Evolutionary conservation across 2,113 vertebrate genomes (phyloP).

Genomic region (Turnix velox): DNA sequence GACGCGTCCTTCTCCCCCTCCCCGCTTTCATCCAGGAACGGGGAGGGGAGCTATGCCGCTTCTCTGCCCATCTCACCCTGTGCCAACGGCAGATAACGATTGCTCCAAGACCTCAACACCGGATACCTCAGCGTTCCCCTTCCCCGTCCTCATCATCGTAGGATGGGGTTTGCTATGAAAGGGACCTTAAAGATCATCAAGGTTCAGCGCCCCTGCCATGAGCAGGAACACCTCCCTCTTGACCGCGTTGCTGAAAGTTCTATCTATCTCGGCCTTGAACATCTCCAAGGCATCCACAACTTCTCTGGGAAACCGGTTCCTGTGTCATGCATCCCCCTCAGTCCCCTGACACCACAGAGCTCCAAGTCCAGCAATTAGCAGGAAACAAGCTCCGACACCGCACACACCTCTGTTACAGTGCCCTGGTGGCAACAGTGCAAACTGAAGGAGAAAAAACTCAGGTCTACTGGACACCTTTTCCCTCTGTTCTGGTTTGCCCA

Average conservation of each 20-base stretch:
- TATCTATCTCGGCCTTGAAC: too few relatives aligned
- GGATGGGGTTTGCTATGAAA: too few relatives aligned
- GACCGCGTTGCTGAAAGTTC: too few relatives aligned
- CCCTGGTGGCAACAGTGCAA: not conserved
- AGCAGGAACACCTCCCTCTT: too few relatives aligned
- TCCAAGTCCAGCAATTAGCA: not conserved
- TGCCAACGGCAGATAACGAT: not conserved
- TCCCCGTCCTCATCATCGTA: too few relatives aligned
- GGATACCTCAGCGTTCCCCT: accelerated
- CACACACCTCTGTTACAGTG: not conserved
- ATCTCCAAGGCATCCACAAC: too few relatives aligned
- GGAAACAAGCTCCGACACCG: not conserved
- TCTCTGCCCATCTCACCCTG: not conserved
- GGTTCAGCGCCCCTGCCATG: too few relatives aligned
- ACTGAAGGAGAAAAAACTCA: not conserved
- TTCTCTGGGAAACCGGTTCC: too few relatives aligned
- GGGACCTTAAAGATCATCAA: too few relatives aligned
- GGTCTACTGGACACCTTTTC: not conserved
- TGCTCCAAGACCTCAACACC: not conserved
- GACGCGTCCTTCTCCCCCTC: not conserved
- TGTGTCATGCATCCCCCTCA: not conserved
- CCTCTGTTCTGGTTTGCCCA: not conserved
- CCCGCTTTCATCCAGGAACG: too few relatives aligned
- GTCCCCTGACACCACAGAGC: not conserved
- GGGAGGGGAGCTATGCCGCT: not conserved